A percentile compares a stretch with the other conserved stretches of the same genome.
phyloP scores from a whole-genome alignment of 2,113 vertebrate genomes.

The Stigmatopora nigra region DNA sequence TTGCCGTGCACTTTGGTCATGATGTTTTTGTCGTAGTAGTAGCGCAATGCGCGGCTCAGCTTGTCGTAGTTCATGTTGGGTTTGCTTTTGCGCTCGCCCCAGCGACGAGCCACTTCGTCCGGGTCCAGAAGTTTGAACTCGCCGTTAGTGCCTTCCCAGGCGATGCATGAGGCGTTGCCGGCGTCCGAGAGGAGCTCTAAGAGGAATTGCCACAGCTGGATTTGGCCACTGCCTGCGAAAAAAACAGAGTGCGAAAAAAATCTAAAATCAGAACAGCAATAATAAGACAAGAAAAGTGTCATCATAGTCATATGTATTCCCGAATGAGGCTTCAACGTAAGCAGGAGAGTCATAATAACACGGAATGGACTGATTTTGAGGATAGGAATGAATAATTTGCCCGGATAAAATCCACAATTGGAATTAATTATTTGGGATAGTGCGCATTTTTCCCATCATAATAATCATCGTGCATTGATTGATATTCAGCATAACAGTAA shows the following conservation, averaged over 20 bases:
- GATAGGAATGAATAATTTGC: too few relatives aligned
- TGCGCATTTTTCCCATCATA: too few relatives aligned
- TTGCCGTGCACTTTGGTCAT: slow-evolving; percentile 99
- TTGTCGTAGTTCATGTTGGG: slow-evolving; percentile 99
- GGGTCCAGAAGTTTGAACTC: slow-evolving; percentile 97
- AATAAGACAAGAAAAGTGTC: background rate
- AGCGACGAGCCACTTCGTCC: slow-evolving; percentile 91
- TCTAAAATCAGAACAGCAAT: background rate
- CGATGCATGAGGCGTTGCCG: slow-evolving; percentile 86
- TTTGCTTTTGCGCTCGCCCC: slow-evolving; percentile 96
- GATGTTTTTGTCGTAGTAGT: slow-evolving; percentile 99
- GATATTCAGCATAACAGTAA: too few relatives aligned
- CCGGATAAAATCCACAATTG: too few relatives aligned
- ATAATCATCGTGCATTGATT: too few relatives aligned
- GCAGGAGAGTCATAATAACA: too few relatives aligned
- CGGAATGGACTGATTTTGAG: too few relatives aligned
- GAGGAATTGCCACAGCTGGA: slow-evolving; percentile 97
- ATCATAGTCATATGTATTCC: background rate
- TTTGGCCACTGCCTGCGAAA: slow-evolving; percentile 85
- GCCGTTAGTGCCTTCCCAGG: slow-evolving; percentile 94
- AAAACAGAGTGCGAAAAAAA: too few relatives aligned
- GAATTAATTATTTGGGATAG: too few relatives aligned
- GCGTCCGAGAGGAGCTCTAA: slow-evolving; percentile 92
- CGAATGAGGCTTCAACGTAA: background rate
- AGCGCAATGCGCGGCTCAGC: slow-evolving; percentile 92